Conservation (phyloP, 2,888 invertebrate genomes). For the Belgica antarctica region DNA sequence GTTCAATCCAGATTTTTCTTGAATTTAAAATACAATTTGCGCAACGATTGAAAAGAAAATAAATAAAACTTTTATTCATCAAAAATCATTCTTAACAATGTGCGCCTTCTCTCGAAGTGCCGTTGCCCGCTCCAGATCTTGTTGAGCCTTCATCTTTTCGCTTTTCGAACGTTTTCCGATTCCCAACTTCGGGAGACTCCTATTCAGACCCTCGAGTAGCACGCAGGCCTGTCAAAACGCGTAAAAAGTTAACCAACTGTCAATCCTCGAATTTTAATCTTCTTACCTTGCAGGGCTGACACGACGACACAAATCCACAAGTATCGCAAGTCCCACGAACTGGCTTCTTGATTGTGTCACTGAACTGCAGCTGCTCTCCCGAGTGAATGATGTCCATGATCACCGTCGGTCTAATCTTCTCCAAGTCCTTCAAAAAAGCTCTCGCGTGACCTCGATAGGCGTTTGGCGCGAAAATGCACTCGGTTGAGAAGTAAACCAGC, state of each 20-base stretch:
- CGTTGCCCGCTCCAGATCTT: slow-evolving; percentile 49
- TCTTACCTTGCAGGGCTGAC: slow-evolving; percentile 91
- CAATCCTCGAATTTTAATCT: too few species aligned
- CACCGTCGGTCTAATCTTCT: slow-evolving; percentile 80
- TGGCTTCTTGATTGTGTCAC: slow-evolving; percentile 79
- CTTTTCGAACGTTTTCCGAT: slow-evolving; percentile 85
- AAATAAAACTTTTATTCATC: slow-evolving; percentile 41
- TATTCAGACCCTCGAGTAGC: slow-evolving; percentile 90
- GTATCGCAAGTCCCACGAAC: slow-evolving; percentile 73
- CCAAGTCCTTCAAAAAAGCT: slow-evolving; percentile 88
- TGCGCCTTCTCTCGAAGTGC: slow-evolving; percentile 52
- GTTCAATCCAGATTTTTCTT: too few species aligned
- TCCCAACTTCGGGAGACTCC: slow-evolving; percentile 86
- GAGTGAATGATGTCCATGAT: slow-evolving; percentile 85
- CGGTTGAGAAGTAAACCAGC: slow-evolving; percentile 96
- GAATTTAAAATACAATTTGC: too few species aligned
- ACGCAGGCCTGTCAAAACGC: too few species aligned
- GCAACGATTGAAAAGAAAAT: too few species aligned
- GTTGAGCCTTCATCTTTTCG: slow-evolving; percentile 64
- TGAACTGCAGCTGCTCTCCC: slow-evolving; percentile 83
- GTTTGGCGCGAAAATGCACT: slow-evolving; percentile 97
- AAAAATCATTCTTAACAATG: slow-evolving; percentile 56
- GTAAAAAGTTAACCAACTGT: too few species aligned
- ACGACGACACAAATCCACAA: slow-evolving; percentile 90
- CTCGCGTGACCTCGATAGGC: slow-evolving; percentile 93